Percentiles rank a stretch among this genome's conserved stretches.
phyloP scores from a whole-genome alignment of 2,888 invertebrate species.

The Hymenopus coronatus region DNA sequence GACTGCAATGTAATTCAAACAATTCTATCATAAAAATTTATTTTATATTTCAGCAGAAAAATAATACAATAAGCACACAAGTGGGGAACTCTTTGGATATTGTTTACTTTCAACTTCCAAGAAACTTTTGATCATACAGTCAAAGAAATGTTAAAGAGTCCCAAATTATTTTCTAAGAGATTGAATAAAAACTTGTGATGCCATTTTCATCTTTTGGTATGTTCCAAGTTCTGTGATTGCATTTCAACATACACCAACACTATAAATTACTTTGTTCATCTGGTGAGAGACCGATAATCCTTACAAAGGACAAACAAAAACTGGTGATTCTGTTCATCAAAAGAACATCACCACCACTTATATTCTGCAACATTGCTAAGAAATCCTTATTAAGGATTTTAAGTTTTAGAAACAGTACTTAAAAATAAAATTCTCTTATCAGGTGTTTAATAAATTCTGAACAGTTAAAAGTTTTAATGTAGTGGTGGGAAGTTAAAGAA shows the following conservation, averaged over 20 bases:
- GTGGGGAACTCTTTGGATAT: not conserved
- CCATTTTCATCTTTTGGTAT: not conserved
- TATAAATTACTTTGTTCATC: not conserved
- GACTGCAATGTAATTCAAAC: not conserved
- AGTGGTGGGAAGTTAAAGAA: not conserved
- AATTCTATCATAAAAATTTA: not conserved
- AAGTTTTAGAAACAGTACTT: not conserved
- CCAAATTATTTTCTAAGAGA: not conserved
- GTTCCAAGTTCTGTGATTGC: not conserved
- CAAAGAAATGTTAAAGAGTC: not conserved
- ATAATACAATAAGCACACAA: slow-evolving; percentile 12
- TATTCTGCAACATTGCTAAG: not conserved
- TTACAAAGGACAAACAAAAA: slow-evolving; percentile 28
- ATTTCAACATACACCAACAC: not conserved
- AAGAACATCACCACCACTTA: slow-evolving; percentile 2
- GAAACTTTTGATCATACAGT: not conserved
- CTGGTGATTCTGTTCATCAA: slow-evolving; percentile 20
- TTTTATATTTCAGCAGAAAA: not conserved
- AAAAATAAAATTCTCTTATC: not conserved
- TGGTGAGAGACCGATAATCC: slow-evolving; percentile 26
- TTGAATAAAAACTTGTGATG: slow-evolving; percentile 7
- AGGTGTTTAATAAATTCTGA: not conserved
- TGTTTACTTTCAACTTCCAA: not conserved
- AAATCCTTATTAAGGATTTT: not conserved
- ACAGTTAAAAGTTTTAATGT: not conserved